Conservation (phyloP, 1,140 invertebrate genomes). For the Elysia chlorotica region DNA sequence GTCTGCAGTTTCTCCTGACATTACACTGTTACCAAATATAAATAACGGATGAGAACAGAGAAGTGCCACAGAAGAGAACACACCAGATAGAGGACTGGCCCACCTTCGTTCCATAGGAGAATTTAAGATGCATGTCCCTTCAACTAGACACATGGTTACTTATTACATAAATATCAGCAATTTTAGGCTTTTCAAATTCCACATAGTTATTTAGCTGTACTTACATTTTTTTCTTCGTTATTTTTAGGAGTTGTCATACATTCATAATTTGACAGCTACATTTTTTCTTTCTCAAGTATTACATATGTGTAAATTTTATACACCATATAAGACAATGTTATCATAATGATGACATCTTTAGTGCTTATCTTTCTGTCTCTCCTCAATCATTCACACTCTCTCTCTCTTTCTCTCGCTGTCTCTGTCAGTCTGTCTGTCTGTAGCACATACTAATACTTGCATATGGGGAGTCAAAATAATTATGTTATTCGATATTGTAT, state of each 20-base stretch:
- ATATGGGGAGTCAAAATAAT: neutral
- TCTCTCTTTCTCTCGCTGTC: neutral
- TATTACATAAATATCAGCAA: neutral
- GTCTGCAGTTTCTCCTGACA: no score
- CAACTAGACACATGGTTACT: neutral
- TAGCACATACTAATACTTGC: neutral
- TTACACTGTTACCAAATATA: no score
- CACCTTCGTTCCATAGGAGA: neutral
- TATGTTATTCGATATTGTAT: neutral
- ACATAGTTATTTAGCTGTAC: no score
- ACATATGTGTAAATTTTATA: no score
- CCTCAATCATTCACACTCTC: neutral
- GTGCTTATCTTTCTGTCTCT: constrained; percentile 1
- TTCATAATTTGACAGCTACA: no score
- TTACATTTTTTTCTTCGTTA: no score
- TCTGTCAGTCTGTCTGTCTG: constrained; percentile 4
- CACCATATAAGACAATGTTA: no score
- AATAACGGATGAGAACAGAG: no score
- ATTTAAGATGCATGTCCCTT: neutral
- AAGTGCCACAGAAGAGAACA: neutral
- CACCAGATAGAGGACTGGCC: neutral
- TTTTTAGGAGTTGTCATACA: no score
- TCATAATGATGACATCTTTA: no score
- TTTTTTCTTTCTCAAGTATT: no score
- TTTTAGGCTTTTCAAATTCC: no score